A percentile compares a stretch with the other conserved stretches of the same genome.
These are phyloP conservation scores for Lycodopsis pacificus DNA, from an alignment of 2,797 vertebrate genomes.

Conservation along the genomic window DNA sequence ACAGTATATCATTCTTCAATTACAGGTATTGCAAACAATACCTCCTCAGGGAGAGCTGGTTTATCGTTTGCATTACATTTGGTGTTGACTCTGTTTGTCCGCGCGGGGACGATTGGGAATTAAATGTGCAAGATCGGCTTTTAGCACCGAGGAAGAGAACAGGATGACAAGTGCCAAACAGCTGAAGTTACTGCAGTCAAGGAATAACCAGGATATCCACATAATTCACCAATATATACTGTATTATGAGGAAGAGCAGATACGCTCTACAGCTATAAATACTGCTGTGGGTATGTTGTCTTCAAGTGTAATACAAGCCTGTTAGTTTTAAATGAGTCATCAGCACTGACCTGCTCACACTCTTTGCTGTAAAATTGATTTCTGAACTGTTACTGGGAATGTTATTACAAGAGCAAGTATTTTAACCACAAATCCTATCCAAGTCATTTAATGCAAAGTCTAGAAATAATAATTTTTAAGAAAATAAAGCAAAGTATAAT, in stretches of 20 bases:
- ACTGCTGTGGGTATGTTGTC: not conserved
- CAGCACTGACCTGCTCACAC: not conserved
- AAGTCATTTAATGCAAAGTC: not conserved
- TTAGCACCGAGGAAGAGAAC: not conserved
- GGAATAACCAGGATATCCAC: not conserved
- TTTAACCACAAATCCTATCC: not conserved
- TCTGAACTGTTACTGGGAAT: not conserved
- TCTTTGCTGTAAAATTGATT: not conserved
- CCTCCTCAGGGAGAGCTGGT: conserved; percentile 18
- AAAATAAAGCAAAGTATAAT: not conserved
- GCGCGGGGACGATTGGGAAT: conserved; percentile 3
- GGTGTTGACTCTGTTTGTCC: conserved; percentile 25
- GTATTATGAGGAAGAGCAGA: not conserved
- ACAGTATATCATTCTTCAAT: conserved; percentile 35
- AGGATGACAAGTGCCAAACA: not conserved
- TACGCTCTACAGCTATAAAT: not conserved
- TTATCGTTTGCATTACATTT: conserved; percentile 26
- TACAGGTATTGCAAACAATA: conserved; percentile 33
- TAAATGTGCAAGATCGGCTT: conserved; percentile 24
- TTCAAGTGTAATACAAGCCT: not conserved
- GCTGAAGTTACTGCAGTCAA: not conserved
- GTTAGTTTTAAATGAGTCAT: not conserved
- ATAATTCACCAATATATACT: not conserved
- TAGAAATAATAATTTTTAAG: not conserved
- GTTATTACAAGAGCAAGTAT: not conserved